Base-by-base conservation (phyloP, 2,888 invertebrate genomes). In the Nomada fabriciana region DNA sequence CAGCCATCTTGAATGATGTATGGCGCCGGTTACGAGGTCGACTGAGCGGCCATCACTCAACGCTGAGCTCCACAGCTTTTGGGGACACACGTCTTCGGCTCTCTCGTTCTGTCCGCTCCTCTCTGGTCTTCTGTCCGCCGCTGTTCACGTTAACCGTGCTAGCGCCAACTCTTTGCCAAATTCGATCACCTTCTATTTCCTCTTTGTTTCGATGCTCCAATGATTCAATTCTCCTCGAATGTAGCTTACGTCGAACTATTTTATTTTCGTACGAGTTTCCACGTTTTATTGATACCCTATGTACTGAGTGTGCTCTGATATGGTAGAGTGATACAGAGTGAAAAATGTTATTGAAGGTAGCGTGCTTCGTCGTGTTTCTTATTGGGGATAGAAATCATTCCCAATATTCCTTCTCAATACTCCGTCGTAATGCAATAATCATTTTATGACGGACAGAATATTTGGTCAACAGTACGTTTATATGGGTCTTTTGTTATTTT, bases 21-120 rank as follows among this genome's bases (percentile, higher is more conserved):
- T 95, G 94, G 95, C 95, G 94, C 94, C 94, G 94, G 95, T 94
- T 95, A 94, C 94, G 93, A 94, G 94, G 94, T 94, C 94, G 94
- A 92, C 94, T 94, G 93, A 93, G 94, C 94, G 94, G 94, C 95
- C 95, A 95, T 95, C 95, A 95, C 94, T 95, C 95, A 95, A 94
- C 91, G 89, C 83, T 89, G 83, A 88, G 89, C 89, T 88, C 89
- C 87, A 86, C 86, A 87, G 89, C 90, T 90, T 89, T 90, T 83
- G 88, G 89, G 88, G 87, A 88, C 84, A 86, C 88, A 84, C 90
- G 88, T 86, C 86, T 83, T 76, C 82, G 80, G 86, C 85, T 85
- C 88, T 87, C 86, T 82, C 80, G 83, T 84, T 86, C 88, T 89
- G 84, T 89, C 88, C 76, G 77, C 86, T 86, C 61, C 57, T 86